Conservation (phyloP, 1,140 invertebrate genomes). For the Lycorma delicatula region DNA sequence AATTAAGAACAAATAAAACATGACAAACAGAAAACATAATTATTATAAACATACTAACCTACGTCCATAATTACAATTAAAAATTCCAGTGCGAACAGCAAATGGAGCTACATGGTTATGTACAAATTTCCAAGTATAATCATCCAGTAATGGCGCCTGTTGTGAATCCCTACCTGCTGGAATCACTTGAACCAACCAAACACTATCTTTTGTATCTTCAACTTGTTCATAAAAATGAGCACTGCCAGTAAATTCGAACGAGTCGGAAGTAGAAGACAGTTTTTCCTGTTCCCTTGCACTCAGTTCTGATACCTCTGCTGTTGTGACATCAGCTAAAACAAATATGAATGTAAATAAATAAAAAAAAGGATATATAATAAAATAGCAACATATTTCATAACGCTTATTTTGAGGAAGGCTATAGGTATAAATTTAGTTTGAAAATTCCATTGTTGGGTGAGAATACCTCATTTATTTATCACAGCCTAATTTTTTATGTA, state of each 20-base stretch:
- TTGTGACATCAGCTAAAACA: constrained; percentile 25
- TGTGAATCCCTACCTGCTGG: constrained; percentile 13
- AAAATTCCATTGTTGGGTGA: too few species aligned
- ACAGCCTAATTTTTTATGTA: too few species aligned
- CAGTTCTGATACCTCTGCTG: constrained; percentile 29
- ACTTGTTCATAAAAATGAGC: constrained; percentile 45
- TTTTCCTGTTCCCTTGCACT: constrained; percentile 7
- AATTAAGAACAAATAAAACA: too few species aligned
- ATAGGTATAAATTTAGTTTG: too few species aligned
- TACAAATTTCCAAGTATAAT: constrained; percentile 38
- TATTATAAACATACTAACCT: too few species aligned
- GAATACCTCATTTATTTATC: too few species aligned
- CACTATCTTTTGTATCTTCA: constrained; percentile 48
- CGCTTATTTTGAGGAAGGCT: too few species aligned
- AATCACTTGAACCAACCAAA: constrained; percentile 45
- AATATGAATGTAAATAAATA: too few species aligned
- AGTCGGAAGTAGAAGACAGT: constrained; percentile 19
- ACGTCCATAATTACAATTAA: constrained; percentile 40
- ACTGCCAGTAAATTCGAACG: constrained; percentile 42
- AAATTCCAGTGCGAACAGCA: constrained; percentile 42
- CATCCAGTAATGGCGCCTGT: constrained; percentile 32
- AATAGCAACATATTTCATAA: too few species aligned
- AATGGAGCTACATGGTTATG: constrained; percentile 39
- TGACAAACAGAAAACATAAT: too few species aligned
- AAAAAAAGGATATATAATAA: too few species aligned